These are phyloP conservation scores for Hydra vulgaris DNA, from an alignment of 30 jellyfish, hydroid and myxozoan species.

Conservation along the genomic window DNA sequence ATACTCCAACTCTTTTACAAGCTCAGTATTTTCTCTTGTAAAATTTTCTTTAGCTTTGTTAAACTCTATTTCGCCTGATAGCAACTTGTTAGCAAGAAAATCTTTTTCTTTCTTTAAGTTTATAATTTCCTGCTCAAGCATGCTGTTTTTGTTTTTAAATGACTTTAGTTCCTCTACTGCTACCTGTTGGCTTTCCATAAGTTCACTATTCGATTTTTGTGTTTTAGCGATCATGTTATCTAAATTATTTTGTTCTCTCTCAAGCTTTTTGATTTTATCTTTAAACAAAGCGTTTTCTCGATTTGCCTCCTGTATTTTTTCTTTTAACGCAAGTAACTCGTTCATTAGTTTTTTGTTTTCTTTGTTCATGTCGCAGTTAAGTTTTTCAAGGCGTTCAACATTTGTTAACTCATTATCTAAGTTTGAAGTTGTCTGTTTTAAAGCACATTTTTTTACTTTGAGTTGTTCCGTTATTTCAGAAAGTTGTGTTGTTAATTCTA, in stretches of 20 bases:
- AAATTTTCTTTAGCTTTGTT: conserved; percentile 4
- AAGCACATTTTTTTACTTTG: not conserved
- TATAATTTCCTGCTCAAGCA: conserved; percentile 11
- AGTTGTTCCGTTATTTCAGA: conserved; percentile 1
- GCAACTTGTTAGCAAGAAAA: conserved; percentile 4
- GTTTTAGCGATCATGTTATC: conserved; percentile 25
- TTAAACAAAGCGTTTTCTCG: conserved; percentile 13
- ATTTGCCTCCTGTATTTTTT: not conserved
- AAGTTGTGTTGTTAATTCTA: conserved; percentile 4
- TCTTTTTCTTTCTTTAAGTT: not conserved
- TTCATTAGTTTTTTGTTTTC: conserved; percentile 30
- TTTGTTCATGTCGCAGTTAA: conserved; percentile 22
- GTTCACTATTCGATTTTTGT: conserved; percentile 32
- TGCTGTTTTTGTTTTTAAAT: not conserved
- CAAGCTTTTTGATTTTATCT: conserved; percentile 9
- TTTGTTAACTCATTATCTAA: not conserved
- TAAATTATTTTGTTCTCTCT: conserved; percentile 15
- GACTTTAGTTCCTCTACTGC: conserved; percentile 16
- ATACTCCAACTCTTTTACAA: conserved; percentile 7
- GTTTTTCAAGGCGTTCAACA: conserved; percentile 13
- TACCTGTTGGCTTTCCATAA: conserved; percentile 9
- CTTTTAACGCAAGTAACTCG: conserved; percentile 13
- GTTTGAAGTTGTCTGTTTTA: conserved; percentile 9
- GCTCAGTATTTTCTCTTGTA: conserved; percentile 2
- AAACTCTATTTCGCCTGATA: not conserved